Evolutionary conservation across 2,113 vertebrate species (phyloP).

Genomic region (Poicephalus meyeri): DNA sequence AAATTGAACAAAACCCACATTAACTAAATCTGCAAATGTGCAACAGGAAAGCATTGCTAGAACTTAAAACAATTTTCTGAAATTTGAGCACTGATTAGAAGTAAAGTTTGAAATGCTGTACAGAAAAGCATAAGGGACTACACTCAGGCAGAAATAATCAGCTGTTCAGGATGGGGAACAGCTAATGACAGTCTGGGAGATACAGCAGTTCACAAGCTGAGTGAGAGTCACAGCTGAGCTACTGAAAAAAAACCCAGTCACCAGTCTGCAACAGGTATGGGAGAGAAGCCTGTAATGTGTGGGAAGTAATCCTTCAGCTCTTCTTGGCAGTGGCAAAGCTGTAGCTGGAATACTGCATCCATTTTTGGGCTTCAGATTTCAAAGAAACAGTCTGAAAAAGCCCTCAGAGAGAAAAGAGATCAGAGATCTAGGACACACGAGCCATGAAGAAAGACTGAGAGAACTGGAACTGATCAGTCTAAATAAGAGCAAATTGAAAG

Average conservation of each 20-base stretch:
- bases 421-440: constrained; percentile 35
- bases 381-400: constrained; percentile 40
- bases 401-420: background rate
- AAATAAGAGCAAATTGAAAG: constrained; percentile 24
- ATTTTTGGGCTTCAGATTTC: constrained; percentile 42
- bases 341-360: background rate
- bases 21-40: background rate
- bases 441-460: background rate
- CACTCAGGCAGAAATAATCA: background rate
- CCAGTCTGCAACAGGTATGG: background rate
- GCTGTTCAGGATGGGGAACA: background rate
- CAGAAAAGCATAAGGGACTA: background rate
- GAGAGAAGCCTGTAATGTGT: background rate
- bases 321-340: background rate
- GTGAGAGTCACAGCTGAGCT: background rate
- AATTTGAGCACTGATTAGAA: background rate
- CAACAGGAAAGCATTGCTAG: background rate
- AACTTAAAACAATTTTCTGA: background rate
- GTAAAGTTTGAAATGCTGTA: background rate
- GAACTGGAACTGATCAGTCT: constrained; percentile 5
- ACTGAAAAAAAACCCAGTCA: background rate
- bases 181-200: background rate
- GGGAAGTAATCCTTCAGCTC: constrained; percentile 19
- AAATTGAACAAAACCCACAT: background rate
- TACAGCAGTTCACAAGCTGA: background rate